Percentiles rank a stretch among this genome's conserved stretches.
phyloP scores from a whole-genome alignment of 2,113 vertebrate species.

The Muscicapa adusta region DNA sequence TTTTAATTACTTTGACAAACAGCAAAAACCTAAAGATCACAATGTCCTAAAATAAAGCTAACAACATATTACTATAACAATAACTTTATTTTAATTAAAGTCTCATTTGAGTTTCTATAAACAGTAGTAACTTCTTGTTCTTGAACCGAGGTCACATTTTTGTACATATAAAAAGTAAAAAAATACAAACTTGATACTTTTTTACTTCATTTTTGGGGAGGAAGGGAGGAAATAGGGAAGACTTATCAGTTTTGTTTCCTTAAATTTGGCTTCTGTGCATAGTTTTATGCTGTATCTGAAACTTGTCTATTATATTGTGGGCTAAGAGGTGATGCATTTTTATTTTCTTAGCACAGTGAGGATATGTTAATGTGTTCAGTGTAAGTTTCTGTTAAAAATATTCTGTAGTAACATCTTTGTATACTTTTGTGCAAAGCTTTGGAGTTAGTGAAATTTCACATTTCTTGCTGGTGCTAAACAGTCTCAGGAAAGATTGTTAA shows the following conservation, averaged over 20 bases:
- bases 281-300: neutral
- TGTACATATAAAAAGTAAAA: neutral
- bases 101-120: neutral
- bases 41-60: neutral
- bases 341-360: neutral
- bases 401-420: neutral
- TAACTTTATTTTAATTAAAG: neutral
- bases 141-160: neutral
- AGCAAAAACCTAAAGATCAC: neutral
- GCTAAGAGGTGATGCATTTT: neutral
- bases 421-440: neutral
- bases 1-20: neutral
- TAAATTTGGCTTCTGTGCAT: neutral
- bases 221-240: neutral
- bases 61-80: neutral
- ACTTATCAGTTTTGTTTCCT: neutral
- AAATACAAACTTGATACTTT: neutral
- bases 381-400: neutral
- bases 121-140: neutral
- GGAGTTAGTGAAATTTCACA: neutral
- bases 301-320: accelerated
- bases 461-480: neutral
- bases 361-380: neutral
- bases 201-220: neutral
- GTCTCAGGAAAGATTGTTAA: neutral